phyloP scores from a whole-genome alignment of 2,888 invertebrate genomes.

The Ligdia adustata region DNA sequence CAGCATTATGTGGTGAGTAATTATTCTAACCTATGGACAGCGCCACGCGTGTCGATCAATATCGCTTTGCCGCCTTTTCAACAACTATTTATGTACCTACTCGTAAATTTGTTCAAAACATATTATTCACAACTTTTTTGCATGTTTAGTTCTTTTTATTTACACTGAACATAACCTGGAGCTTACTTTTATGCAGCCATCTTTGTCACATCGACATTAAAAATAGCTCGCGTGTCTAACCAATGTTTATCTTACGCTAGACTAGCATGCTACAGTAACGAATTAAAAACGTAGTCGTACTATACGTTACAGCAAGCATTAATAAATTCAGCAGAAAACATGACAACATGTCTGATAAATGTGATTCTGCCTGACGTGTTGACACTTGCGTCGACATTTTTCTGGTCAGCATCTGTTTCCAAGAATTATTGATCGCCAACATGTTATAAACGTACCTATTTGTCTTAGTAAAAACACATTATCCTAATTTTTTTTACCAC shows the following conservation, averaged over 20 bases:
- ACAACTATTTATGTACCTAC: slow-evolving; percentile 17
- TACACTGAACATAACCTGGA: slow-evolving; percentile 15
- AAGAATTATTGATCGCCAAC: too few relatives aligned
- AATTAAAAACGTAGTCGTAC: background rate
- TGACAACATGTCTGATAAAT: background rate
- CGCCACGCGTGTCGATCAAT: slow-evolving; percentile 41
- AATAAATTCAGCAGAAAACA: too few relatives aligned
- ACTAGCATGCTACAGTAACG: background rate
- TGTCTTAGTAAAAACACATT: too few relatives aligned
- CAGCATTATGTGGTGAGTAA: slow-evolving; percentile 81
- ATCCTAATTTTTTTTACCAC: too few relatives aligned
- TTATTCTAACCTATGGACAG: slow-evolving; percentile 69
- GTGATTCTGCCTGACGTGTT: background rate
- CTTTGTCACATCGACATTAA: slow-evolving; percentile 27
- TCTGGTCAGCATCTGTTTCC: too few relatives aligned
- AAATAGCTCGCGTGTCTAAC: slow-evolving; percentile 25
- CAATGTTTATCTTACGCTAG: slow-evolving; percentile 2
- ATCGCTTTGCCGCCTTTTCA: slow-evolving; percentile 42
- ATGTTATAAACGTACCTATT: too few relatives aligned
- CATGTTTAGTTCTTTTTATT: slow-evolving; percentile 8
- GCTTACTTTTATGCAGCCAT: slow-evolving; percentile 27
- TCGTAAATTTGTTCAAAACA: slow-evolving; percentile 20
- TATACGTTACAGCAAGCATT: background rate
- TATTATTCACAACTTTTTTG: slow-evolving; percentile 4
- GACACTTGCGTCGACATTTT: slow-evolving; percentile 1